Conservation (phyloP, 2,888 invertebrate genomes). For the Diarsia dahlii region DNA sequence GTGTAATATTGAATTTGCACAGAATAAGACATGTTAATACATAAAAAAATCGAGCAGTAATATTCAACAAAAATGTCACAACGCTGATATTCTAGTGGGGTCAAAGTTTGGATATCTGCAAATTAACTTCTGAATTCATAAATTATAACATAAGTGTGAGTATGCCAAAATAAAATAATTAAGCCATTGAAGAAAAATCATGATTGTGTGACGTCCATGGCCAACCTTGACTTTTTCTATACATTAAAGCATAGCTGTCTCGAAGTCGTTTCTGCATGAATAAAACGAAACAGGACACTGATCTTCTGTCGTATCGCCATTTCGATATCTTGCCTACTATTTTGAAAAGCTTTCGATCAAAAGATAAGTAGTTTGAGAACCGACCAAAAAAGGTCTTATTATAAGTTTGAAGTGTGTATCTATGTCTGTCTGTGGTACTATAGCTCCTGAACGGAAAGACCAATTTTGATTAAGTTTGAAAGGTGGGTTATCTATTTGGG, state of each 20-base stretch:
- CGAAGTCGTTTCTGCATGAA: constrained; percentile 15
- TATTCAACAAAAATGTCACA: no score
- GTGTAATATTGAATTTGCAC: no score
- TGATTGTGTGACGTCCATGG: not conserved
- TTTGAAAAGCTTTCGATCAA: not conserved
- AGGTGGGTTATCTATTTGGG: no score
- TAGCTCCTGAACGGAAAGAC: no score
- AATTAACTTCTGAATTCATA: not conserved
- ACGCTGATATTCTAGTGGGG: no score
- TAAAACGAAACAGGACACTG: constrained; percentile 9
- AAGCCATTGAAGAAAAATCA: constrained; percentile 3
- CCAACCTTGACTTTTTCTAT: constrained; percentile 22
- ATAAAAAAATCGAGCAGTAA: no score
- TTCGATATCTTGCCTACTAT: not conserved
- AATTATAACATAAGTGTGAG: not conserved
- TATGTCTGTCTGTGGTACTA: no score
- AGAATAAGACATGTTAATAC: no score
- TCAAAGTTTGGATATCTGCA: not conserved
- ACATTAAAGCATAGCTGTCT: constrained; percentile 32
- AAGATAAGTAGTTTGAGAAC: no score
- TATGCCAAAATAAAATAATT: constrained; percentile 1
- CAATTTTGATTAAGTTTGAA: no score
- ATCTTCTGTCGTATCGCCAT: not conserved
- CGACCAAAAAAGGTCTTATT: no score
- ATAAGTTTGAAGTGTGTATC: no score